A percentile compares a stretch with the other conserved stretches of the same genome.
Conservation (phyloP, 2,797 vertebrate genomes). For the Octomys mimax region DNA sequence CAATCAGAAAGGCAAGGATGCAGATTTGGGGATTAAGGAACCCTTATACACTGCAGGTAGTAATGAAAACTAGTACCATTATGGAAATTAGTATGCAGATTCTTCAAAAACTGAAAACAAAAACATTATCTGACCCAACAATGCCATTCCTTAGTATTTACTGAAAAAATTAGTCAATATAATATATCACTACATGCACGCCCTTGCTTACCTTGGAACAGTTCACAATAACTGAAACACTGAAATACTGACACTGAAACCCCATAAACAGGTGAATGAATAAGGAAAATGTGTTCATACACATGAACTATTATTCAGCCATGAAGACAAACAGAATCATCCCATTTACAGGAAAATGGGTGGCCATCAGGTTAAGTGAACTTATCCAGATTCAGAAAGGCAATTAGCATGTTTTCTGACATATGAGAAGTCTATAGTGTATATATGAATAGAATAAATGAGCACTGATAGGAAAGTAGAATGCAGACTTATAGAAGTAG, state of each 20-base stretch:
- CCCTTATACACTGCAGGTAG: neutral
- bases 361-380: neutral
- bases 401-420: neutral
- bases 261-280: neutral
- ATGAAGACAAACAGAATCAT: neutral
- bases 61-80: neutral
- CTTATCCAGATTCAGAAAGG: neutral
- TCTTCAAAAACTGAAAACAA: neutral
- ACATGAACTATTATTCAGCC: neutral
- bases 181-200: neutral
- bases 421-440: neutral
- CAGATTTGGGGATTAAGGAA: neutral
- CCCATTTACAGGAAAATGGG: neutral
- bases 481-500: neutral
- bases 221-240: no score
- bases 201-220: neutral
- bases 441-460: neutral
- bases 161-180: neutral
- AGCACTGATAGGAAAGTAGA: neutral
- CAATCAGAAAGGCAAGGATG: no score
- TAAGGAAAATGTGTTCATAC: neutral
- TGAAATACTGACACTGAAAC: neutral
- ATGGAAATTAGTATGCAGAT: neutral
- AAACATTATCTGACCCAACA: neutral
- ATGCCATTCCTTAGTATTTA: neutral